These are phyloP conservation scores for Rutilus rutilus DNA, from an alignment of 2,113 vertebrate species.

Conservation along the genomic window DNA sequence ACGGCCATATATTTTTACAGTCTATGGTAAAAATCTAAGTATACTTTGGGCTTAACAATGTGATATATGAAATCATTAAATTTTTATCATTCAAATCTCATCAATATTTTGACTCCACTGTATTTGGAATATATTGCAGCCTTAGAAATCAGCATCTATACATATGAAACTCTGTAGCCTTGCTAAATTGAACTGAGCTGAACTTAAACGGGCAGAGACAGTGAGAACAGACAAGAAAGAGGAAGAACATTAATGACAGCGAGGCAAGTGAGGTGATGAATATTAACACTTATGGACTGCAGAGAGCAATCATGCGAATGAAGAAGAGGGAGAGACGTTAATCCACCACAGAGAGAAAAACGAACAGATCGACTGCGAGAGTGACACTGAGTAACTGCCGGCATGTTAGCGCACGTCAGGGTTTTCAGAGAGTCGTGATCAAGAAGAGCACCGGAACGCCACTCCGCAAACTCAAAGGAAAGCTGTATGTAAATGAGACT, in stretches of 20 bases:
- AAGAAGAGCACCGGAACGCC: constrained; percentile 23
- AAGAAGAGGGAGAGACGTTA: constrained; percentile 27
- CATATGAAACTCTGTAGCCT: background rate
- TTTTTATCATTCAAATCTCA: background rate
- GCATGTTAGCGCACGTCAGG: constrained; percentile 32
- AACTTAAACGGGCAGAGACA: constrained; percentile 2
- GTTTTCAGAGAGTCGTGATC: constrained; percentile 39
- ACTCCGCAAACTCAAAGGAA: constrained; percentile 41
- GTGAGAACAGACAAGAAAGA: background rate
- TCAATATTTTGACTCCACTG: background rate
- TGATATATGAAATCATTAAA: background rate
- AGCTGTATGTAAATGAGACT: constrained; percentile 37
- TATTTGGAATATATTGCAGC: background rate
- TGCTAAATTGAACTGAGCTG: constrained; percentile 4
- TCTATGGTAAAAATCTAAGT: too few species aligned
- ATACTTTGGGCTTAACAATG: background rate
- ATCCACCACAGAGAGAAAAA: constrained; percentile 37
- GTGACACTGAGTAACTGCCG: constrained; percentile 47
- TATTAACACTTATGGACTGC: constrained; percentile 53
- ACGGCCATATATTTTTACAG: too few species aligned
- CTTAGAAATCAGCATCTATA: background rate
- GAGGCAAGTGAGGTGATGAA: constrained; percentile 45
- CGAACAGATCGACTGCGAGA: constrained; percentile 10
- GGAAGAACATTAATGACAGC: constrained; percentile 41
- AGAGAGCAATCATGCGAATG: constrained; percentile 26